A percentile compares a stretch with the other conserved stretches of the same genome.
Conservation (phyloP, 2,797 vertebrate species). For the Rachycentron canadum region DNA sequence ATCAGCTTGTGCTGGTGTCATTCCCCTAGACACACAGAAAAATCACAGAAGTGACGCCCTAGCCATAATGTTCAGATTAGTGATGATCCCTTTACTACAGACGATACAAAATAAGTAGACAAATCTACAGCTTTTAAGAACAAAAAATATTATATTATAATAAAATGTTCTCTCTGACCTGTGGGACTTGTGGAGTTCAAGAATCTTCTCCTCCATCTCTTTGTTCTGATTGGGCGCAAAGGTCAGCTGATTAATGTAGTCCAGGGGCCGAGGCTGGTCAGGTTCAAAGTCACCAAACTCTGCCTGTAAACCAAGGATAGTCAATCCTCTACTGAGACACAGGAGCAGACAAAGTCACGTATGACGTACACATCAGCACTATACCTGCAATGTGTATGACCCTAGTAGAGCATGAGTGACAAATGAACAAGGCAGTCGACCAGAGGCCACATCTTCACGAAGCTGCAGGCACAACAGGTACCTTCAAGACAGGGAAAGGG, state of each 20-base stretch:
- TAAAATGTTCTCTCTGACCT: slow-evolving; percentile 84
- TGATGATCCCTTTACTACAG: not conserved
- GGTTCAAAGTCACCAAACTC: slow-evolving; percentile 95
- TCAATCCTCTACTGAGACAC: not conserved
- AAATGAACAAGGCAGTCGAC: slow-evolving; percentile 95
- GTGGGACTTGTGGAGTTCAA: slow-evolving; percentile 95
- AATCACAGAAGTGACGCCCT: too few relatives aligned
- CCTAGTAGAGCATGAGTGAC: slow-evolving; percentile 96
- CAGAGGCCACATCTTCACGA: slow-evolving; percentile 92
- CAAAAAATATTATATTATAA: not conserved
- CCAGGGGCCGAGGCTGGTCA: slow-evolving; percentile 86
- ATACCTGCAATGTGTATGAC: slow-evolving; percentile 92
- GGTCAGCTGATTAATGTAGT: slow-evolving; percentile 90
- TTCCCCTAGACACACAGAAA: slow-evolving; percentile 85
- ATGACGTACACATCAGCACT: not conserved
- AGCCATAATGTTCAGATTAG: not conserved
- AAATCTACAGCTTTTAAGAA: not conserved
- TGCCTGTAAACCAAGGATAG: slow-evolving; percentile 74
- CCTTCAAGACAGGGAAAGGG: slow-evolving; percentile 76
- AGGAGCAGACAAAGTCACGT: not conserved
- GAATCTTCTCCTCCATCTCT: slow-evolving; percentile 97
- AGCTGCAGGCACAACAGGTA: slow-evolving; percentile 98
- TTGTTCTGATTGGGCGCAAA: slow-evolving; percentile 94
- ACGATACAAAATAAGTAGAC: not conserved
- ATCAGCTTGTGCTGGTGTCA: slow-evolving; percentile 97